These are phyloP conservation scores for Heteronetta atricapilla DNA, from an alignment of 2,113 vertebrate genomes.

Conservation along the genomic window DNA sequence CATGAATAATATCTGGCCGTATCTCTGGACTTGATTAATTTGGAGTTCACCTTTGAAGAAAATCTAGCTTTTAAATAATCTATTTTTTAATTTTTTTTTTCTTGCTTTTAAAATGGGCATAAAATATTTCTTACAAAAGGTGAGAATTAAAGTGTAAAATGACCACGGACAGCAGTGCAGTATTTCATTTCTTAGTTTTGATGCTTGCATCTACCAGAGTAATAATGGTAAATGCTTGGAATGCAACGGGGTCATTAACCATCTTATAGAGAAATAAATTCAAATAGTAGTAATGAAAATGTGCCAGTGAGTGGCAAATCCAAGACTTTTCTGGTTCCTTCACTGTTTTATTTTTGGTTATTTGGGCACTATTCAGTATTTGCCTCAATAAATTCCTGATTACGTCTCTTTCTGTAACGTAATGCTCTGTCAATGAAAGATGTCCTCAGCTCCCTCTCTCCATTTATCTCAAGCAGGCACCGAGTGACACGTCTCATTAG, in stretches of 20 bases:
- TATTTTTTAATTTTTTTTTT: background rate
- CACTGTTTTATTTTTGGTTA: background rate
- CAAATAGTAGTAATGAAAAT: background rate
- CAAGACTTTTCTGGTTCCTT: background rate
- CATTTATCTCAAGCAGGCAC: background rate
- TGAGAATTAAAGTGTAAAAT: background rate
- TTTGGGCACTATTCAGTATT: background rate
- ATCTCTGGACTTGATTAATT: background rate
- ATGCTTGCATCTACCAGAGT: background rate
- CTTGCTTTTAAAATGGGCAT: background rate
- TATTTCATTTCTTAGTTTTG: background rate
- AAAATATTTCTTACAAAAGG: background rate
- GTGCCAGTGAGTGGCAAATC: background rate
- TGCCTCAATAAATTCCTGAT: background rate
- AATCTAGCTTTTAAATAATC: background rate
- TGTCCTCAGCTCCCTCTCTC: background rate
- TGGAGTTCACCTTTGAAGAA: background rate
- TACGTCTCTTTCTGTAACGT: background rate
- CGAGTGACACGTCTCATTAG: accelerated
- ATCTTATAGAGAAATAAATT: background rate
- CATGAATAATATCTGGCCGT: background rate
- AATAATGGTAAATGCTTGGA: background rate
- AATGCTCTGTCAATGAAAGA: background rate
- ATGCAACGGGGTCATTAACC: background rate
- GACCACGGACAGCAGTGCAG: background rate